Percentiles rank a stretch among this genome's conserved stretches.
phyloP scores from a whole-genome alignment of 2,113 vertebrate genomes.

The Azemiops feae region DNA sequence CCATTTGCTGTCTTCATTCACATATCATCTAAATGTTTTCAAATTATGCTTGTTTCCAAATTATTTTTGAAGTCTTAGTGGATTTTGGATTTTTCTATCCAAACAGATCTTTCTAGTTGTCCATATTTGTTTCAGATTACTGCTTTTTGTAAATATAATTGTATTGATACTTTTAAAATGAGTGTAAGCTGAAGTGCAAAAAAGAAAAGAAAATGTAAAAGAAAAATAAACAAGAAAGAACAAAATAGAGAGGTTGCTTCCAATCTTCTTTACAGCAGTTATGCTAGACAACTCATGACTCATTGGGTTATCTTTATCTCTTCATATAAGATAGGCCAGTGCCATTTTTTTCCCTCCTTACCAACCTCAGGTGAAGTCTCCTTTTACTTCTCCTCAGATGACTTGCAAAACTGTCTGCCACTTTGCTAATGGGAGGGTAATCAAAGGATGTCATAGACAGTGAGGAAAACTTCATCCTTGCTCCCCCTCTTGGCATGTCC shows the following conservation, averaged over 20 bases:
- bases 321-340: too few relatives aligned
- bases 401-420: too few relatives aligned
- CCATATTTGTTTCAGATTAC: slow-evolving; percentile 33
- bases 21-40: too few relatives aligned
- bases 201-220: not conserved
- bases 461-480: too few relatives aligned
- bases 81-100: slow-evolving; percentile 32
- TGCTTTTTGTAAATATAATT: not conserved
- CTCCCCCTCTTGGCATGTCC: too few relatives aligned
- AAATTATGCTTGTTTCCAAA: slow-evolving; percentile 29
- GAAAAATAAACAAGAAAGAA: not conserved
- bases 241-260: not conserved
- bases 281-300: not conserved
- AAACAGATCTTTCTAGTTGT: slow-evolving; percentile 39
- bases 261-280: not conserved
- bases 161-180: not conserved
- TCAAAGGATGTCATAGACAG: too few relatives aligned
- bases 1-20: not conserved
- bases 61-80: slow-evolving; percentile 24
- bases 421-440: too few relatives aligned
- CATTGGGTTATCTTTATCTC: too few relatives aligned
- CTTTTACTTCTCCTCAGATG: too few relatives aligned
- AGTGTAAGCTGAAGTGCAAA: not conserved
- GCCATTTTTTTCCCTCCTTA: too few relatives aligned
- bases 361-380: too few relatives aligned